Evolutionary conservation across 2,113 vertebrate genomes (phyloP).

Genomic region (Thymallus thymallus): DNA sequence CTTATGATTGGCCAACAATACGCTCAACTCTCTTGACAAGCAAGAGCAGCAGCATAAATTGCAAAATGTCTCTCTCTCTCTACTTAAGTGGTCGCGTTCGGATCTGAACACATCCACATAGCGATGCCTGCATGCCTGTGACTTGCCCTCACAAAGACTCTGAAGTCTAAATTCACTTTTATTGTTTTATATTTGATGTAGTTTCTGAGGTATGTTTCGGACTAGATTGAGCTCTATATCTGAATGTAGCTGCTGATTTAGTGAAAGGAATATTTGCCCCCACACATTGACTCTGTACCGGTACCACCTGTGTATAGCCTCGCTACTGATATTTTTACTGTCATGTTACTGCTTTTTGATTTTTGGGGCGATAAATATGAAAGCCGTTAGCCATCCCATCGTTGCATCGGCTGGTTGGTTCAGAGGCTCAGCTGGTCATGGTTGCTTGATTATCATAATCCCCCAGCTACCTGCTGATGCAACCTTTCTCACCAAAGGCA

Average conservation of each 20-base stretch:
- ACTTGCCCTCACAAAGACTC: conserved; percentile 32
- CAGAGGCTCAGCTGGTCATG: conserved; percentile 50
- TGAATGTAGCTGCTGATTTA: conserved; percentile 44
- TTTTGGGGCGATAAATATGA: conserved; percentile 42
- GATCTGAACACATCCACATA: too few species aligned
- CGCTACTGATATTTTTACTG: too few species aligned
- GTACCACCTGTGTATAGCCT: too few species aligned
- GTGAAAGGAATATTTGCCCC: conserved; percentile 21
- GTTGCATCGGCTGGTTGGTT: conserved; percentile 32
- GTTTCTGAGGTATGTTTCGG: too few species aligned
- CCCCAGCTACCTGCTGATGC: conserved; percentile 56
- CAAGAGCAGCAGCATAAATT: too few species aligned
- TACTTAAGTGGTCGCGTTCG: too few species aligned
- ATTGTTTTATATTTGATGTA: conserved; percentile 18
- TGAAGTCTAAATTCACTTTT: conserved; percentile 38
- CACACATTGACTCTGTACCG: too few species aligned
- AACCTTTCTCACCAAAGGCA: conserved; percentile 59
- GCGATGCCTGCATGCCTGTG: conserved; percentile 21
- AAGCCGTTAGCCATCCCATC: conserved; percentile 7
- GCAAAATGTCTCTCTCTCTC: too few species aligned
- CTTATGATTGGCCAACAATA: too few species aligned
- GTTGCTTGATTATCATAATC: conserved; percentile 57
- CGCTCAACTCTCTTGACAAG: too few species aligned
- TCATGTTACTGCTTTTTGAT: too few species aligned
- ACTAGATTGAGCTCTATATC: too few species aligned